Conservation (phyloP, 2,113 vertebrate genomes). For the Cyprinus carpio region DNA sequence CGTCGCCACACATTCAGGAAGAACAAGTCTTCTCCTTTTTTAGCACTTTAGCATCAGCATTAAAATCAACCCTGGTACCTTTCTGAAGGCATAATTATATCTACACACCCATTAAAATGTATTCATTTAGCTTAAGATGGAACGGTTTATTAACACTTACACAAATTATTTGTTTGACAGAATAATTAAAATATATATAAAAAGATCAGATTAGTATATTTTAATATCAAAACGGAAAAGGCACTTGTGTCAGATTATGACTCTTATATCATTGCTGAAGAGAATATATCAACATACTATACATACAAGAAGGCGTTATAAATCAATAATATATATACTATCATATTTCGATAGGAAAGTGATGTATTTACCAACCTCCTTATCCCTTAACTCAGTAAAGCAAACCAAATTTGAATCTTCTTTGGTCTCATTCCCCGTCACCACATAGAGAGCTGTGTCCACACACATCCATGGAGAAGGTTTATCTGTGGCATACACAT, state of each 20-base stretch:
- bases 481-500: slow-evolving; percentile 71
- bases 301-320: background rate
- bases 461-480: slow-evolving; percentile 80
- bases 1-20: background rate
- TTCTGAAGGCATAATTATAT: too few species aligned
- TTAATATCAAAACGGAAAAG: background rate
- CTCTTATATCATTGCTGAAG: background rate
- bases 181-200: too few species aligned
- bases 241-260: background rate
- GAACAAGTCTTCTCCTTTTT: background rate
- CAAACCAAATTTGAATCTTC: slow-evolving; percentile 79
- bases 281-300: background rate
- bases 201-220: background rate
- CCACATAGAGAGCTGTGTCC: slow-evolving; percentile 84
- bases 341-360: too few species aligned
- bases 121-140: background rate
- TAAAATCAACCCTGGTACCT: background rate
- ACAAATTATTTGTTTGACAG: too few species aligned
- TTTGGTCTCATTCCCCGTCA: slow-evolving; percentile 77
- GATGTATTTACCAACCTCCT: slow-evolving; percentile 65
- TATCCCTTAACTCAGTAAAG: slow-evolving; percentile 85
- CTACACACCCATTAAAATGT: background rate
- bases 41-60: background rate
- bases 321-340: too few species aligned
- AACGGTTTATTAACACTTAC: background rate